Conservation (phyloP, 2,113 vertebrate species). For the Ptilorrhoa leucosticta region DNA sequence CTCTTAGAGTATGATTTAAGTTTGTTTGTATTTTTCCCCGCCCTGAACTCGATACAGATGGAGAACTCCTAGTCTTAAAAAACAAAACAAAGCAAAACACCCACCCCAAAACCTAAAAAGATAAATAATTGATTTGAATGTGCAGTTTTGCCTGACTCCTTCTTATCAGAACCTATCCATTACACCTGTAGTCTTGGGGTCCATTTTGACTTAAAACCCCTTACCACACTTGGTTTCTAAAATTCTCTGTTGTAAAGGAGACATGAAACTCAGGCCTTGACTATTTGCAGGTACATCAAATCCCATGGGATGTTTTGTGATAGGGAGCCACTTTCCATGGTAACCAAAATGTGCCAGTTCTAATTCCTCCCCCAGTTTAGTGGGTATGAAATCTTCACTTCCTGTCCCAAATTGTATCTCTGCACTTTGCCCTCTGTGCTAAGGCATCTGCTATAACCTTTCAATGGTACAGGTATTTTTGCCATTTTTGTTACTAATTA, state of each 20-base stretch:
- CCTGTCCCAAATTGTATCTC: background rate
- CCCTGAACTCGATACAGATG: background rate
- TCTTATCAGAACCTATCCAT: background rate
- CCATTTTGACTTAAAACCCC: background rate
- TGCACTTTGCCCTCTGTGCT: background rate
- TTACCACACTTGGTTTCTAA: background rate
- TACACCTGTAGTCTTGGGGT: background rate
- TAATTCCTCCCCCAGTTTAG: background rate
- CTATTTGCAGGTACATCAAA: background rate
- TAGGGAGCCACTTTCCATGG: background rate
- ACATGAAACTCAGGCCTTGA: background rate
- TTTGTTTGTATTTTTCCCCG: fast-evolving
- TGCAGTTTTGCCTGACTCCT: background rate
- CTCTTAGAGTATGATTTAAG: background rate
- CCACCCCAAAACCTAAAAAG: background rate
- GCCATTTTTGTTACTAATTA: background rate
- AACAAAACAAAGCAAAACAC: background rate
- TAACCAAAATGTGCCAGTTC: background rate
- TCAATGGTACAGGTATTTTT: background rate
- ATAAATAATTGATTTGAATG: background rate
- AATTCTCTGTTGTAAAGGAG: background rate
- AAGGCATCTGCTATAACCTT: background rate
- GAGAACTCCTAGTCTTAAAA: background rate
- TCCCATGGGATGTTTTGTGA: background rate
- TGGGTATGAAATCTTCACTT: background rate